Conservation (phyloP, 2,113 vertebrate genomes). For the Aegithalos caudatus region DNA sequence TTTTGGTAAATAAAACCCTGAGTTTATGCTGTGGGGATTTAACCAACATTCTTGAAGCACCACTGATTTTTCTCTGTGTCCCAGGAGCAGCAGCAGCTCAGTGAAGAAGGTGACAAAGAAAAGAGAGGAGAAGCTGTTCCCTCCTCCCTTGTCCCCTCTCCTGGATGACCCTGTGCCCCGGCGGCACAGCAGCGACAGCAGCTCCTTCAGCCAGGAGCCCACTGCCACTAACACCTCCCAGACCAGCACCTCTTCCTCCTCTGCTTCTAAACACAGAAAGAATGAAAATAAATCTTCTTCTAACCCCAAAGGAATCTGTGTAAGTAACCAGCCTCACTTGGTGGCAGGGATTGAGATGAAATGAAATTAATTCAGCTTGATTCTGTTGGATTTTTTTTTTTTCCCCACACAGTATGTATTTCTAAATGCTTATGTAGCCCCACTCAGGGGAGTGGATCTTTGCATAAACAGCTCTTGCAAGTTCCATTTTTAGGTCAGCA, state of each 20-base stretch:
- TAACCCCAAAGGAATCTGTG: slow-evolving; percentile 79
- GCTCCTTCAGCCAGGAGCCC: slow-evolving; percentile 80
- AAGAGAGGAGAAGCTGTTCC: slow-evolving; percentile 88
- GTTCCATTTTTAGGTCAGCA: neutral
- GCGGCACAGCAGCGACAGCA: slow-evolving; percentile 73
- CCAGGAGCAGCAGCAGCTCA: slow-evolving; percentile 64
- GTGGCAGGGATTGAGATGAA: neutral
- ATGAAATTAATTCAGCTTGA: neutral
- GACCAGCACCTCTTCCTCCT: slow-evolving; percentile 67
- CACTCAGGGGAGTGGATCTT: neutral
- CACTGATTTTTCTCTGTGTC: neutral
- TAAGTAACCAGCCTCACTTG: slow-evolving; percentile 61
- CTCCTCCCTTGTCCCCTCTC: slow-evolving; percentile 88
- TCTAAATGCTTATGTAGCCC: neutral
- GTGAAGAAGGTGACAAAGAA: slow-evolving; percentile 85
- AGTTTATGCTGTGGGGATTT: neutral
- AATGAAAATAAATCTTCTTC: slow-evolving; percentile 81
- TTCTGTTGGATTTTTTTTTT: neutral
- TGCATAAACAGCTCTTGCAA: neutral
- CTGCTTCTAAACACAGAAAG: slow-evolving; percentile 81
- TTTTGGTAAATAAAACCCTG: neutral
- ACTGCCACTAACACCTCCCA: slow-evolving; percentile 22
- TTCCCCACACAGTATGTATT: neutral
- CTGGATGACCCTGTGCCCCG: slow-evolving; percentile 81
- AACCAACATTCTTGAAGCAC: neutral